These are phyloP conservation scores for Ovibos moschatus DNA, from an alignment of 2,113 vertebrate species.

Conservation along the genomic window DNA sequence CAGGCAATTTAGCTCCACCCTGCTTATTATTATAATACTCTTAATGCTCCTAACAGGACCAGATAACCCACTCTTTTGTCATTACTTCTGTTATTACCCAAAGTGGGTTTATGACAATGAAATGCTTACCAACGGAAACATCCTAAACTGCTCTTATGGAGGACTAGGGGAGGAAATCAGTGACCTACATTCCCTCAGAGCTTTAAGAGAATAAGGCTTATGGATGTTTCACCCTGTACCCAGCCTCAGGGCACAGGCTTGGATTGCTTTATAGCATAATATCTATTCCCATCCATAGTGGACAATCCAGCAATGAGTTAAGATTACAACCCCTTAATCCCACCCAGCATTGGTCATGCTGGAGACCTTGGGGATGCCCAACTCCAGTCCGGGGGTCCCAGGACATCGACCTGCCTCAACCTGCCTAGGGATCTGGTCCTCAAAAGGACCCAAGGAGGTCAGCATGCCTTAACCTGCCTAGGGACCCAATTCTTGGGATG, in stretches of 20 bases:
- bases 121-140: background rate
- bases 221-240: background rate
- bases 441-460: rapidly evolving
- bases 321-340: background rate
- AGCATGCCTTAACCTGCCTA: background rate
- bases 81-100: background rate
- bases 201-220: background rate
- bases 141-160: background rate
- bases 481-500: background rate
- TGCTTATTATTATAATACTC: background rate
- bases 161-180: background rate
- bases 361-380: background rate
- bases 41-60: background rate
- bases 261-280: background rate
- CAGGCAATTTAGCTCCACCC: background rate
- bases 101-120: background rate
- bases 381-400: rapidly evolving
- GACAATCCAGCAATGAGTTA: background rate
- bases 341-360: background rate
- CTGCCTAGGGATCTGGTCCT: background rate
- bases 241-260: background rate
- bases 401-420: background rate
- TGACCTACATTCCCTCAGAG: background rate
- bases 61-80: background rate
- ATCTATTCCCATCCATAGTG: background rate